Base-by-base conservation (phyloP, 2,113 vertebrate species). In the Tauraco erythrolophus region DNA sequence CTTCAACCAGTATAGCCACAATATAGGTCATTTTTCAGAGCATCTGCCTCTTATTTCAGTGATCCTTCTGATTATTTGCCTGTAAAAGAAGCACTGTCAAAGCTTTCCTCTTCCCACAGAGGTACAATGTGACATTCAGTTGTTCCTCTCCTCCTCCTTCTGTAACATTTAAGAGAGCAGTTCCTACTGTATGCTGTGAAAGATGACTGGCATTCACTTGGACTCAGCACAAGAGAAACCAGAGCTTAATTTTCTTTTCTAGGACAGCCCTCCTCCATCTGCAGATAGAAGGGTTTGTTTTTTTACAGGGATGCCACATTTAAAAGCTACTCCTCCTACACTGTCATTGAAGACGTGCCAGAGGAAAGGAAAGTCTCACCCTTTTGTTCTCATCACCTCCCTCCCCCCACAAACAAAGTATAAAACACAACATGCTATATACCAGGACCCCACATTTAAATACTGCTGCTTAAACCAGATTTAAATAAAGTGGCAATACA, bases 261-360 rank as follows among this genome's bases (percentile, higher is more conserved):
- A 93, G 94, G 93, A 89, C 93, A 95, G 80, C 33, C 60, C 60
- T 95, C 91, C 93, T 75, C 91, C 91, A 93, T 90, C 92, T 94
- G 84, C 76, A 92, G 86, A 89, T 41, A 72, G 92, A 82, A 92
- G 57, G 22, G 37, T 75, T 93, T 7, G 7, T 31, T 66, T 95
- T 93, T 70, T 96, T 27, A 87, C 84, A 84, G 25, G 46, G 72
- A 94, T 71, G 72, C 84, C 14, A 3, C 72, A 91, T 78, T 91
- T 87, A 74, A 96, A 92, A 94, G 72, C 80, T 87, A 39, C 56
- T 89, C 84, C 83, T 94, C 93, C 92, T 88, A 94, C 81, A 87
- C 66, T 39, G 72, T 43, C 93, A 81, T 46, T 92, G 79, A 95
- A 94, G 68, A 89, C 51, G 74, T 96, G 83, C 72, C 91, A 92